Evolutionary conservation across 35 echinoderm and acorn worm species (phyloP).

Genomic region (Patiria miniata): DNA sequence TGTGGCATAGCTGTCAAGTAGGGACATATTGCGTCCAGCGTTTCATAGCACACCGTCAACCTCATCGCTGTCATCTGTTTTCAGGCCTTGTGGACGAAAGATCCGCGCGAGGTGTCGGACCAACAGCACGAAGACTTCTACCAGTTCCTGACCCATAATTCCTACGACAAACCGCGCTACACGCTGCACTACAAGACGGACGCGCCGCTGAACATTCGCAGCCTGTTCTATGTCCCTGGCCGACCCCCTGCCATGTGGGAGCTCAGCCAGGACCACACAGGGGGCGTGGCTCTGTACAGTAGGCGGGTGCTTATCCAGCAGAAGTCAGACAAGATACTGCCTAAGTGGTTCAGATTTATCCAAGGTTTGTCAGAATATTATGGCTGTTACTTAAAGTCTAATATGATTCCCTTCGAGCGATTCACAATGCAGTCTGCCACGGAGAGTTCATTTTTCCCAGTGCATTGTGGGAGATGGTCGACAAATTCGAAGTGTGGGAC

Average conservation of each 20-base stretch:
- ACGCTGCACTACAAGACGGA: conserved; percentile 88
- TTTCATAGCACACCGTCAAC: too few species aligned
- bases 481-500: too few species aligned
- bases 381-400: not conserved
- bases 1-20: too few species aligned
- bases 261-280: conserved; percentile 75
- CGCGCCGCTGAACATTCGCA: conserved; percentile 86
- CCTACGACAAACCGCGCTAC: conserved; percentile 87
- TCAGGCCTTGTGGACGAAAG: conserved; percentile 83
- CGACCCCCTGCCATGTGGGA: conserved; percentile 89
- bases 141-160: conserved; percentile 81
- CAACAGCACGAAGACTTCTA: conserved; percentile 86
- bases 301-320: conserved; percentile 89
- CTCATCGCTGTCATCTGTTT: too few species aligned
- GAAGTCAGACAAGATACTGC: conserved; percentile 89
- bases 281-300: conserved; percentile 87
- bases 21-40: too few species aligned
- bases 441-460: too few species aligned
- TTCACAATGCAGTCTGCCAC: too few species aligned
- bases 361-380: conserved; percentile 57
- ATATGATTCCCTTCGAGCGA: too few species aligned
- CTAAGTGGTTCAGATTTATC: conserved; percentile 94
- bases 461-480: too few species aligned
- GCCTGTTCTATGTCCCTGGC: conserved; percentile 86
- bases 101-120: conserved; percentile 67